Percentiles rank a stretch among this genome's conserved stretches.
These are phyloP conservation scores for Cinara cedri DNA, from an alignment of 2,888 invertebrate species.

Conservation along the genomic window DNA sequence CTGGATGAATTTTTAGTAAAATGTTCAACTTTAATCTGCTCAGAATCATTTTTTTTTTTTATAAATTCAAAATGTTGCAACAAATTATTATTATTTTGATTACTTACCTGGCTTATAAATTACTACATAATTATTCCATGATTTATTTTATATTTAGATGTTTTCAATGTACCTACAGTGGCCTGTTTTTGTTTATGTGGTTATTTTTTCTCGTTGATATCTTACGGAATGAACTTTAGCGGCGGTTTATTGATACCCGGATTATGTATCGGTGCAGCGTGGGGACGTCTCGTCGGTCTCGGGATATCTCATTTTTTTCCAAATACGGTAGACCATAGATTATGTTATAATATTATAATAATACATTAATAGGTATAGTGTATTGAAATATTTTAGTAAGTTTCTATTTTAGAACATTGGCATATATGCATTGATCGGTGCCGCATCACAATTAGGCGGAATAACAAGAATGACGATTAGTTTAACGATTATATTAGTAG, in stretches of 20 bases:
- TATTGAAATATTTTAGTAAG: not conserved
- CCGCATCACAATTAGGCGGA: slow-evolving; percentile 93
- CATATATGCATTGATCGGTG: slow-evolving; percentile 95
- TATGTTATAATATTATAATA: not conserved
- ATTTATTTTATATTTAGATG: slow-evolving; percentile 65
- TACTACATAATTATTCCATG: not conserved
- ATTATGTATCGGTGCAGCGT: slow-evolving; percentile 81
- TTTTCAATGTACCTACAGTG: slow-evolving; percentile 80
- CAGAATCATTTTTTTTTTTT: too few relatives aligned
- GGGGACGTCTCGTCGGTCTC: slow-evolving; percentile 91
- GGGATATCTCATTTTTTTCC: slow-evolving; percentile 72
- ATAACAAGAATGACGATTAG: slow-evolving; percentile 98
- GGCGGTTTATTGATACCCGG: slow-evolving; percentile 93
- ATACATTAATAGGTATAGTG: not conserved
- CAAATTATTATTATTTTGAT: too few relatives aligned
- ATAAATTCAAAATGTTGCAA: too few relatives aligned
- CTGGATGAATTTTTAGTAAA: too few relatives aligned
- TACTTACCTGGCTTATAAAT: too few relatives aligned
- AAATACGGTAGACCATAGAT: slow-evolving; percentile 67
- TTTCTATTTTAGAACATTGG: slow-evolving; percentile 72
- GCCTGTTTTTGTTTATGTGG: slow-evolving; percentile 73
- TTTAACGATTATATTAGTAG: slow-evolving; percentile 95
- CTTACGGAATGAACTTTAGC: slow-evolving; percentile 93
- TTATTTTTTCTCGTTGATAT: slow-evolving; percentile 68
- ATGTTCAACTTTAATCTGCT: too few relatives aligned